phyloP scores from a whole-genome alignment of 2,888 invertebrate species.

The Anorthoa munda region DNA sequence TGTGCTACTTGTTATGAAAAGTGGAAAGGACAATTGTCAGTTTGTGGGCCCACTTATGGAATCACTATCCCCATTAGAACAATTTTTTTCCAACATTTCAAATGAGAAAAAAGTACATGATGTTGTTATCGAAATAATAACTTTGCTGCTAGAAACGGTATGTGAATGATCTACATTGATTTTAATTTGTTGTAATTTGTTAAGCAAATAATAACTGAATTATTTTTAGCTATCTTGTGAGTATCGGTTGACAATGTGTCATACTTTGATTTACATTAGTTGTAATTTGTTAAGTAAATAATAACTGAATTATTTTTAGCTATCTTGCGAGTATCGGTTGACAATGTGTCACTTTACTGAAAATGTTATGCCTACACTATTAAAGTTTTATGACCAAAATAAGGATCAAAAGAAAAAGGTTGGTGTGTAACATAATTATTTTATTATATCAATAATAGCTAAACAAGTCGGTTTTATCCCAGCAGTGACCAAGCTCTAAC shows the following conservation, averaged over 20 bases:
- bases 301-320: constrained; percentile 73
- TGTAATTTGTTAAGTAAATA: background rate
- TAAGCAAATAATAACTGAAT: constrained; percentile 18
- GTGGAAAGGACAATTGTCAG: constrained; percentile 84
- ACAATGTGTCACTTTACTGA: constrained; percentile 90
- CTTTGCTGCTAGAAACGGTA: constrained; percentile 82
- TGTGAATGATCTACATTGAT: constrained; percentile 1
- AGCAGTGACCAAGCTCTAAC: background rate
- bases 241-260: constrained; percentile 87
- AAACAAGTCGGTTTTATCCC: background rate
- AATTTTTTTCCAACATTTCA: constrained; percentile 75
- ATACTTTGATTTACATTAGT: constrained; percentile 44
- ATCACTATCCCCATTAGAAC: constrained; percentile 76
- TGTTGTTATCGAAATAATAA: constrained; percentile 81
- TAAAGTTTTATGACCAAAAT: constrained; percentile 86
- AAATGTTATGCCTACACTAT: constrained; percentile 81
- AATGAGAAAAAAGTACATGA: constrained; percentile 85
- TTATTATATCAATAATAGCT: background rate
- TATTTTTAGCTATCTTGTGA: constrained; percentile 87
- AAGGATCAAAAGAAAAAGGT: constrained; percentile 87
- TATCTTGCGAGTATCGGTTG: constrained; percentile 88
- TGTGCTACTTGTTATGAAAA: constrained; percentile 84
- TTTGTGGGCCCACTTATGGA: constrained; percentile 81
- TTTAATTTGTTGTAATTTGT: background rate
- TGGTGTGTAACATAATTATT: constrained; percentile 31